A percentile compares a stretch with the other conserved stretches of the same genome.
Evolutionary conservation across 2,113 vertebrate species (phyloP).

Genomic region (Leucopsar rothschildi): DNA sequence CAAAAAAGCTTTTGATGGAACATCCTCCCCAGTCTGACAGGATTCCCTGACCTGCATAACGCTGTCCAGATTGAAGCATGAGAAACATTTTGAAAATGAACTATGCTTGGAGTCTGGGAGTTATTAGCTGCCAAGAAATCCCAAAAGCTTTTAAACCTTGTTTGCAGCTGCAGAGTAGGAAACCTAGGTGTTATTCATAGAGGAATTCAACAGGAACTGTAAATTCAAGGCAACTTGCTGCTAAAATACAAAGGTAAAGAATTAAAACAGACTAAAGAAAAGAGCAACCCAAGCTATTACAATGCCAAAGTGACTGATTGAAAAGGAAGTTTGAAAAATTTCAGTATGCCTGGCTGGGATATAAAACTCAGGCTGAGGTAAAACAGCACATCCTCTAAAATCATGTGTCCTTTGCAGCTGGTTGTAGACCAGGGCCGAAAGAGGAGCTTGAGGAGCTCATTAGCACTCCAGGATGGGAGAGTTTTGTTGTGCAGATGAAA

Average conservation of each 20-base stretch:
- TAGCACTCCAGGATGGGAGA: background rate
- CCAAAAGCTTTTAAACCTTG: conserved; percentile 22
- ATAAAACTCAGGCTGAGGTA: conserved; percentile 4
- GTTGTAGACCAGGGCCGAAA: background rate
- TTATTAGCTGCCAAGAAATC: conserved; percentile 44
- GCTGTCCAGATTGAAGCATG: conserved; percentile 55
- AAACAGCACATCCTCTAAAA: background rate
- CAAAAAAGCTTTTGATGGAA: conserved; percentile 45
- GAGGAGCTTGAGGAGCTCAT: background rate
- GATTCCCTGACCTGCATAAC: conserved; percentile 49
- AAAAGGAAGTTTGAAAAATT: conserved; percentile 35
- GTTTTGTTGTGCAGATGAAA: background rate
- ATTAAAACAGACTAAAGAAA: conserved; percentile 42
- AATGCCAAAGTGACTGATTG: conserved; percentile 12
- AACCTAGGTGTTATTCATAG: conserved; percentile 40
- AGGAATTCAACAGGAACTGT: conserved; percentile 54
- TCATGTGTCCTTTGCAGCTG: background rate
- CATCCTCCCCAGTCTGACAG: conserved; percentile 48
- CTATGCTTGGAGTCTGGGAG: conserved; percentile 40
- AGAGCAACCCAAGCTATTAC: background rate
- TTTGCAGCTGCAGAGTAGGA: conserved; percentile 50
- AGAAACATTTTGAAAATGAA: conserved; percentile 37
- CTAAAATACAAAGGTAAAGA: conserved; percentile 48
- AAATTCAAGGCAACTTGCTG: conserved; percentile 51
- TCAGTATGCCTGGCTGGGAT: background rate